A percentile compares a stretch with the other conserved stretches of the same genome.
phyloP scores from a whole-genome alignment of 2,797 vertebrate species.

The Pangasius sanitwongsei region DNA sequence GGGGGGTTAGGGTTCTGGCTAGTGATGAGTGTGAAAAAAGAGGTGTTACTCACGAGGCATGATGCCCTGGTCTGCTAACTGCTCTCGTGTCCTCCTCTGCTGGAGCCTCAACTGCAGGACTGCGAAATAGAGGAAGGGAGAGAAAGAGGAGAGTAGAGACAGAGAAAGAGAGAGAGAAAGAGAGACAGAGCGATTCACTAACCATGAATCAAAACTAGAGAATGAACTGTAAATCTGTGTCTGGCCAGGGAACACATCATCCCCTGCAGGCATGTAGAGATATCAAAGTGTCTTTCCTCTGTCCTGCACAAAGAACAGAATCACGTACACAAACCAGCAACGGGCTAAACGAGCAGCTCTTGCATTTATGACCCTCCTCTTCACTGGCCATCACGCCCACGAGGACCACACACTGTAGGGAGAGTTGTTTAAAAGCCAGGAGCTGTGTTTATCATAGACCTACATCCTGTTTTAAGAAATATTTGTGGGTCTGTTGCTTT shows the following conservation, averaged over 20 bases:
- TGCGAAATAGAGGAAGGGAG: constrained; percentile 61
- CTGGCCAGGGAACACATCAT: constrained; percentile 49
- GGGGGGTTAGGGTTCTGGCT: too few species aligned
- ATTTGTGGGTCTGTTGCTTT: constrained; percentile 72
- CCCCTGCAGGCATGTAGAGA: constrained; percentile 45
- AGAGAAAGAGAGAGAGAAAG: constrained; percentile 43
- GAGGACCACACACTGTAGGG: constrained; percentile 79
- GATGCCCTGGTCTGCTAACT: constrained; percentile 92
- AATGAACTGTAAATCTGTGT: constrained; percentile 43
- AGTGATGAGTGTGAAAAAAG: constrained; percentile 4
- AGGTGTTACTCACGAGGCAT: constrained; percentile 92
- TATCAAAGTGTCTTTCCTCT: constrained; percentile 24
- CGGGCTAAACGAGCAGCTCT: constrained; percentile 25
- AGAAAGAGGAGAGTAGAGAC: constrained; percentile 34
- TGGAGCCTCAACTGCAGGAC: constrained; percentile 98
- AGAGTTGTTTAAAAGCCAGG: constrained; percentile 82
- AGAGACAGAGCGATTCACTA: constrained; percentile 32
- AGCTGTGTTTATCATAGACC: constrained; percentile 79
- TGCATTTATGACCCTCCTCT: constrained; percentile 53
- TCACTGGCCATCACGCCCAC: constrained; percentile 46
- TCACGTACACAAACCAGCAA: constrained; percentile 41
- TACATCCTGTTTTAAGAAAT: constrained; percentile 81
- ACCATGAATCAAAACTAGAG: constrained; percentile 29
- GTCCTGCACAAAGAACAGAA: constrained; percentile 41
- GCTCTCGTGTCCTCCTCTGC: constrained; percentile 94